Base-by-base conservation (phyloP, 2,888 invertebrate genomes). In the Tiliacea aurago region DNA sequence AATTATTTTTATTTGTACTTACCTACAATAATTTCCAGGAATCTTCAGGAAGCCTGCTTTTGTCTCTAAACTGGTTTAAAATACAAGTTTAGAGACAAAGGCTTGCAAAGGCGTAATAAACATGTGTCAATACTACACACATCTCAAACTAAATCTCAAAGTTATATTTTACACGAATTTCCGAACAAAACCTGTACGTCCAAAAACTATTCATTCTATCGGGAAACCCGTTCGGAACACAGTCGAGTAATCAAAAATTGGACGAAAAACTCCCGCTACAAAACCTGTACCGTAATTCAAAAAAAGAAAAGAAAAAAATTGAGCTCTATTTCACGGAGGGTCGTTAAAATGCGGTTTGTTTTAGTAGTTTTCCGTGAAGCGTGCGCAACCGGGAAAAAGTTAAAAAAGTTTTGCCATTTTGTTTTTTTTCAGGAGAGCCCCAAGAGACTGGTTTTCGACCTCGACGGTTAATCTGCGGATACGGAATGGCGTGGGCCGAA, bases 321-420 rank as follows among this genome's bases (percentile, higher is more conserved):
- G 66, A 74, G 85, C 83, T 86, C 84, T 86, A 90, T 88, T 89
- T 86, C 86, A 85, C 82, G 70, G 73, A 67, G 78, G 75, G 85
- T 87, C 86, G 89, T 89, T 87, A 87, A 87, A 89, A 90, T 84
- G 82, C 85, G 89, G 89, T 90, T 90, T 89, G 88, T 89, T 89
- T 88, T 85, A 83, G 83, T 90, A 88, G 90, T 90, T 89, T 87
- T 87, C 83, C 83, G 86, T 86, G 86, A 81, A 81, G 73, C 83
- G 65, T 78, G 71, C 82, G 79, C 74, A 70, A 75, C 86, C 75
- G 78, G 81, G 82, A 67, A 86, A 83, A 86, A 49, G 76, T 71
- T 81, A 72, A 81, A 81, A 80, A 81, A 84, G 81, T 80, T 78
- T 80, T 55, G 59, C 45, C 70, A 18, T 82, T 85, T 70, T 81